phyloP scores from a whole-genome alignment of 2,888 invertebrate genomes.

The Coenonympha arcania region DNA sequence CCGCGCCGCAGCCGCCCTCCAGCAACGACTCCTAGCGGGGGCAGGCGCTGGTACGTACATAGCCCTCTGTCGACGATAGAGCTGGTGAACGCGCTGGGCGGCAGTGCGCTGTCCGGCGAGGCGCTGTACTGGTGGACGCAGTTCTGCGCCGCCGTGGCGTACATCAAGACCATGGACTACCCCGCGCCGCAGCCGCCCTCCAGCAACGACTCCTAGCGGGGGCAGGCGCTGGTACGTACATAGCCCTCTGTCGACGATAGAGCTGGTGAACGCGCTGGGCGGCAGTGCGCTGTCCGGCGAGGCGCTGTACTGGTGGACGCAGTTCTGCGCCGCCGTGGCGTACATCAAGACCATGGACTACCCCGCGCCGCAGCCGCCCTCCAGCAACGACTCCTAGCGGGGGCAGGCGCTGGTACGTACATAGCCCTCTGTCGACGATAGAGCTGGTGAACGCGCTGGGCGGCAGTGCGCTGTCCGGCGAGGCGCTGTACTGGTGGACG shows the following conservation, averaged over 20 bases:
- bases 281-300: too few relatives aligned
- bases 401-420: slow-evolving; percentile 35
- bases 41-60: slow-evolving; percentile 63
- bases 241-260: too few relatives aligned
- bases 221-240: slow-evolving; percentile 35
- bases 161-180: slow-evolving; percentile 98
- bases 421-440: too few relatives aligned
- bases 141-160: slow-evolving; percentile 96
- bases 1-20: not conserved
- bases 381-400: slow-evolving; percentile 49
- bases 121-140: slow-evolving; percentile 99
- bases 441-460: slow-evolving; percentile 97
- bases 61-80: too few relatives aligned
- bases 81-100: slow-evolving; percentile 94
- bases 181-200: slow-evolving; percentile 35
- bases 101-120: slow-evolving; percentile 86
- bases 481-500: slow-evolving; percentile 98
- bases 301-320: too few relatives aligned
- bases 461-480: slow-evolving; percentile 85
- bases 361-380: too few relatives aligned
- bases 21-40: slow-evolving; percentile 49
- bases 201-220: slow-evolving; percentile 49
- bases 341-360: too few relatives aligned
- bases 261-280: too few relatives aligned
- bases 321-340: too few relatives aligned